Evolutionary conservation across 2,797 vertebrate species (phyloP).

Genomic region (Cryptoprocta ferox): DNA sequence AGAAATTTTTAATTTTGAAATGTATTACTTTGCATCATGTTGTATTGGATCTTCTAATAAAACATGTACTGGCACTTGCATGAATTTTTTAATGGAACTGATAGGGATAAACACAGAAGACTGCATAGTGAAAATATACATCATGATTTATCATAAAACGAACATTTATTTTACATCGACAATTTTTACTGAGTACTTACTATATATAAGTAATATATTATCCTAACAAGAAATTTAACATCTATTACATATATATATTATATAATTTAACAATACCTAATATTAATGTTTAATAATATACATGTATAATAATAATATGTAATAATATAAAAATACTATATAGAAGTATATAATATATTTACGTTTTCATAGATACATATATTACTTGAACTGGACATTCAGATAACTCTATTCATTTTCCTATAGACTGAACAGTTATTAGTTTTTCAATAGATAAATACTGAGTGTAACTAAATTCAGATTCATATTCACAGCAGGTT

Average conservation of each 20-base stretch:
- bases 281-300: neutral
- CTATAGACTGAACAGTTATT: neutral
- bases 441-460: constrained; percentile 1
- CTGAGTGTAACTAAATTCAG: constrained; percentile 35
- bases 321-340: neutral
- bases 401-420: constrained; percentile 37
- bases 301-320: neutral
- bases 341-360: neutral
- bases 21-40: neutral
- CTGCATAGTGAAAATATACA: neutral
- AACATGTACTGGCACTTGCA: neutral
- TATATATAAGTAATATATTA: neutral
- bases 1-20: constrained; percentile 67
- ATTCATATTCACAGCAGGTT: neutral
- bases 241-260: neutral
- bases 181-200: neutral
- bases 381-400: neutral
- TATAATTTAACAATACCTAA: neutral
- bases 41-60: constrained; percentile 2
- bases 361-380: neutral
- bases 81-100: neutral
- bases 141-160: neutral
- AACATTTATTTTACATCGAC: neutral
- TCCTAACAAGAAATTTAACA: neutral
- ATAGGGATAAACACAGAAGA: neutral